Percentiles rank a stretch among this genome's conserved stretches.
Evolutionary conservation across 2,113 vertebrate genomes (phyloP).

Genomic region (Todiramphus saurophagus): DNA sequence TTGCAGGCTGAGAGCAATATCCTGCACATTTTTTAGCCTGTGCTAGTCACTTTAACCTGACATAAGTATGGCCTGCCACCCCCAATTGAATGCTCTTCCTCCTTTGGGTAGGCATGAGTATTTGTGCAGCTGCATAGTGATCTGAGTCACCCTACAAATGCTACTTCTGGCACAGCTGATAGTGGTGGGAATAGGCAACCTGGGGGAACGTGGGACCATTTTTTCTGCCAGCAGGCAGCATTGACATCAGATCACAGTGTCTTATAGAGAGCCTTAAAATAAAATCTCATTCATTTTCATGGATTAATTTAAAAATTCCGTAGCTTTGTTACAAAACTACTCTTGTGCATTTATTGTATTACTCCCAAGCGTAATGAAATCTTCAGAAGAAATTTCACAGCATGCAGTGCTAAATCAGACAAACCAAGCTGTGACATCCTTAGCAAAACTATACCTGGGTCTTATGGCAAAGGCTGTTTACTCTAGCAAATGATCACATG

Average conservation of each 20-base stretch:
- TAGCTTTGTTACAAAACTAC: background rate
- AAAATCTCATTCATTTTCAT: background rate
- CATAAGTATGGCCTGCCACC: background rate
- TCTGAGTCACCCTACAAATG: background rate
- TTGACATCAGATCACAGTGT: background rate
- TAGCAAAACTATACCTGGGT: background rate
- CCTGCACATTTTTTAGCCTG: background rate
- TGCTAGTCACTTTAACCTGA: slow-evolving; percentile 6
- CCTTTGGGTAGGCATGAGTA: background rate
- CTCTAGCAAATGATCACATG: background rate
- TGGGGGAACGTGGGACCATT: background rate
- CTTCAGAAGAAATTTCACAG: background rate
- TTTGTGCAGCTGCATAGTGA: background rate
- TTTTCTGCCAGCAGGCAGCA: background rate
- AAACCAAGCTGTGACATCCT: background rate
- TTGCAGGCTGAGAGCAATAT: slow-evolving; percentile 28
- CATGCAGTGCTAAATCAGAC: background rate
- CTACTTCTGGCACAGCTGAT: background rate
- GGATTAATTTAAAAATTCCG: background rate
- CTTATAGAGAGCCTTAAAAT: background rate
- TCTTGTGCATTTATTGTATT: background rate
- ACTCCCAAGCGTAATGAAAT: background rate
- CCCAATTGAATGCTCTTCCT: background rate
- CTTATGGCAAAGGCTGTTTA: background rate
- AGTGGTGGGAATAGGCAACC: background rate